A percentile compares a stretch with the other conserved stretches of the same genome.
Evolutionary conservation across 2,113 vertebrate genomes (phyloP).

Genomic region (Origma solitaria): DNA sequence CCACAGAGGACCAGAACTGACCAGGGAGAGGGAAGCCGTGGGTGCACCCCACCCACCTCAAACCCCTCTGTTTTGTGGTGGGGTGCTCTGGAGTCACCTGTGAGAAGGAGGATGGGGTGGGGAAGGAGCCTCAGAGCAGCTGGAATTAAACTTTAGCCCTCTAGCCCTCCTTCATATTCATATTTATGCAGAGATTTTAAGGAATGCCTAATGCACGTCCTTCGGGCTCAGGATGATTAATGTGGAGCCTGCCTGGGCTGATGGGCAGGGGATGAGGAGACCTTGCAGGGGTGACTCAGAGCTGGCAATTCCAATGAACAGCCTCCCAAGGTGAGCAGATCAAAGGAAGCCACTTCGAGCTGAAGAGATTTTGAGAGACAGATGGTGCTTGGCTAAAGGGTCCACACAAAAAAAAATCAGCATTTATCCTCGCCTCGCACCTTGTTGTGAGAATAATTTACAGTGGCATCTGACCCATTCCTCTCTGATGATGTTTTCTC

Average conservation of each 20-base stretch:
- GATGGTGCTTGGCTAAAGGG: background rate
- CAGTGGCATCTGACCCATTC: background rate
- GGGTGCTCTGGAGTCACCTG: background rate
- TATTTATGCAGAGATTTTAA: background rate
- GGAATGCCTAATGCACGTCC: background rate
- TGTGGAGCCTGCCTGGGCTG: background rate
- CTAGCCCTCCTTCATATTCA: background rate
- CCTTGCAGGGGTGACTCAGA: slow-evolving; percentile 24
- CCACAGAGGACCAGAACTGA: background rate
- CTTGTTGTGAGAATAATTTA: slow-evolving; percentile 3
- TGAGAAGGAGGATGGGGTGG: background rate
- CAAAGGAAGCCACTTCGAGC: background rate
- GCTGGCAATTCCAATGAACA: background rate
- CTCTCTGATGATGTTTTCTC: background rate
- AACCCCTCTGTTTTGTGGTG: background rate
- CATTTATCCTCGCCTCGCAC: background rate
- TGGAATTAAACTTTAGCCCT: background rate
- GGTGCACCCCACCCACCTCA: background rate
- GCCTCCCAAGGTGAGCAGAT: background rate
- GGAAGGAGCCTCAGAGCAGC: background rate
- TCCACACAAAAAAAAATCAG: background rate
- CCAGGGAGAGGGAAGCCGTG: background rate
- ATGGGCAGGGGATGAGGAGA: background rate
- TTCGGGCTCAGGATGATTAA: background rate
- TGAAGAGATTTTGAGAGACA: slow-evolving; percentile 19